These are phyloP conservation scores for Sinonovacula constricta DNA, from an alignment of 1,140 invertebrate genomes.

Conservation along the genomic window DNA sequence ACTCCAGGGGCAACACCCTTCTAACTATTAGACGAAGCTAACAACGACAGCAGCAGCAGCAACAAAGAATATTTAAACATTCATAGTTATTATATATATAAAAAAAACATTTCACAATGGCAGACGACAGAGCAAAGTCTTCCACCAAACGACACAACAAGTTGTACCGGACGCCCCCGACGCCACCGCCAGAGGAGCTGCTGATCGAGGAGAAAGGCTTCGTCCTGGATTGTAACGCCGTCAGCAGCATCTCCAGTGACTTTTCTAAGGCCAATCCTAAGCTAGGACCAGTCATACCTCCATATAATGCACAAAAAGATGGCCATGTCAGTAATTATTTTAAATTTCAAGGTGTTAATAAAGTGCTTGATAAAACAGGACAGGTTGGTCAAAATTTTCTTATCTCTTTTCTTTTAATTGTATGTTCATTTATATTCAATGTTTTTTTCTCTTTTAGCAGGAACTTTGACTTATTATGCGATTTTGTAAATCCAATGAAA, in stretches of 20 bases:
- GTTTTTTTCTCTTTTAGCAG: too few relatives aligned
- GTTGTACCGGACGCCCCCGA: constrained; percentile 77
- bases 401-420: not conserved
- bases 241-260: constrained; percentile 73
- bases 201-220: constrained; percentile 73
- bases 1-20: constrained; percentile 45
- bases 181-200: constrained; percentile 70
- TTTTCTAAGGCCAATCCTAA: constrained; percentile 78
- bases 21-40: constrained; percentile 2
- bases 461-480: too few relatives aligned
- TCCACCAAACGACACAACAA: constrained; percentile 69
- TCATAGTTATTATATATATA: too few relatives aligned
- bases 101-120: too few relatives aligned
- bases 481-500: too few relatives aligned
- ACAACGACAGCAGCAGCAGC: not conserved
- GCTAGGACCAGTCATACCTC: constrained; percentile 77
- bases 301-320: constrained; percentile 78
- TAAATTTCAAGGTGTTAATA: constrained; percentile 72
- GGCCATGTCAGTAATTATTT: constrained; percentile 73
- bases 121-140: constrained; percentile 40
- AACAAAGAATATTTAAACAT: too few relatives aligned
- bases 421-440: not conserved
- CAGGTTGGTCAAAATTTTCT: constrained; percentile 67
- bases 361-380: constrained; percentile 69
- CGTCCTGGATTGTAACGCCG: constrained; percentile 76